phyloP scores from a whole-genome alignment of 2,113 vertebrate genomes.

The Noctilio leporinus region DNA sequence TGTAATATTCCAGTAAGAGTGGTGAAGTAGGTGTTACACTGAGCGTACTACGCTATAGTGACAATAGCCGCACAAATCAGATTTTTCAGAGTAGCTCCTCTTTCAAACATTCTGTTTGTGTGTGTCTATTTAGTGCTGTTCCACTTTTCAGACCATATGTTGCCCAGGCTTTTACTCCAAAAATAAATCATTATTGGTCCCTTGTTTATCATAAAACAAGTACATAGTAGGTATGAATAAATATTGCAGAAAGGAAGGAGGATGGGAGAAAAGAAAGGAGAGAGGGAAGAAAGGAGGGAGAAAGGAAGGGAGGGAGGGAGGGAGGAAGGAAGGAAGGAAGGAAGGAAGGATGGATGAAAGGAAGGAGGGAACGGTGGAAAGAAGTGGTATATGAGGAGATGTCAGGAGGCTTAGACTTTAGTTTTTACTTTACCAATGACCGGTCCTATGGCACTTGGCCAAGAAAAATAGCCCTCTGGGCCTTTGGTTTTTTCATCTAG shows the following conservation, averaged over 20 bases:
- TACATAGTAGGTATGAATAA: neutral
- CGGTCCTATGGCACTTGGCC: neutral
- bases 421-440: neutral
- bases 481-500: conserved; percentile 6
- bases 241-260: neutral
- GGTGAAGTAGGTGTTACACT: neutral
- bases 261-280: neutral
- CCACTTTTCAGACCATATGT: conserved; percentile 18
- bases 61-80: neutral
- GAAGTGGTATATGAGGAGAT: neutral
- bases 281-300: too few species aligned
- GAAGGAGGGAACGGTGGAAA: neutral
- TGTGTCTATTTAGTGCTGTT: neutral
- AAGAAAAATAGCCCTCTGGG: neutral
- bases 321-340: neutral
- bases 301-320: neutral
- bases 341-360: neutral
- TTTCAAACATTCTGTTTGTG: neutral
- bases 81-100: neutral
- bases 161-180: neutral
- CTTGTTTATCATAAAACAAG: conserved; percentile 13
- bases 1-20: neutral
- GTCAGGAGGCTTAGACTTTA: neutral
- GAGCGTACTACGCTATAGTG: neutral
- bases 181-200: conserved; percentile 4